phyloP scores from a whole-genome alignment of 2,797 vertebrate species.

The Danio tinwini region DNA sequence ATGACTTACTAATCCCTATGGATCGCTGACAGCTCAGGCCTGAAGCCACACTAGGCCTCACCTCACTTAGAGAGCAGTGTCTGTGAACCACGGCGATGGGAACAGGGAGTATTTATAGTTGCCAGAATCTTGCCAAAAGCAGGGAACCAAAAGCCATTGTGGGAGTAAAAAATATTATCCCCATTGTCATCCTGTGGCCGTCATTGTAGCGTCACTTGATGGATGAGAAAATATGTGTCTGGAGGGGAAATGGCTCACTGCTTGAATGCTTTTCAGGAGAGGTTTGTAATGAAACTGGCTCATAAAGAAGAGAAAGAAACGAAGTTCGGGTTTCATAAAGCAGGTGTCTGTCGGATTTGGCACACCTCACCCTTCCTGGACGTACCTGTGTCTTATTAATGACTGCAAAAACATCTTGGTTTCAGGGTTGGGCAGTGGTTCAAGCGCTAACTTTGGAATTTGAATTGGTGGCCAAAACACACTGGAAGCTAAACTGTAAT shows the following conservation, averaged over 20 bases:
- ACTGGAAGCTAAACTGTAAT: neutral
- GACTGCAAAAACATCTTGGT: constrained; percentile 12
- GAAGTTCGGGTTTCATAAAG: constrained; percentile 39
- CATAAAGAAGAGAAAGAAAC: constrained; percentile 54
- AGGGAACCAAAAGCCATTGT: constrained; percentile 68
- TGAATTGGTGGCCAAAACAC: constrained; percentile 4
- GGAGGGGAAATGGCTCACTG: constrained; percentile 66
- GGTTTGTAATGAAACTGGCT: constrained; percentile 55
- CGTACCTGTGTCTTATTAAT: constrained; percentile 11
- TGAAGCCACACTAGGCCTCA: constrained; percentile 72
- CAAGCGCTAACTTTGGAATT: neutral
- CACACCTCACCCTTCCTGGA: constrained; percentile 18
- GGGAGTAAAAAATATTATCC: constrained; percentile 77
- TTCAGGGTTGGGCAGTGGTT: neutral
- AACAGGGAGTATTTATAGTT: constrained; percentile 40
- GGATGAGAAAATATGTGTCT: constrained; percentile 72
- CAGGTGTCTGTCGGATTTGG: constrained; percentile 32
- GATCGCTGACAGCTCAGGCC: constrained; percentile 80
- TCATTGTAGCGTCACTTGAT: constrained; percentile 79
- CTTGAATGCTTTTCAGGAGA: constrained; percentile 64
- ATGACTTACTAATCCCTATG: constrained; percentile 79
- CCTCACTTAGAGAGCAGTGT: constrained; percentile 69
- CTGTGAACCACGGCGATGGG: constrained; percentile 26
- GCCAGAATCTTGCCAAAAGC: constrained; percentile 51
- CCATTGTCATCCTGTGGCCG: constrained; percentile 70